Evolutionary conservation across 2,113 vertebrate genomes (phyloP).

Genomic region (Oceanites oceanicus): DNA sequence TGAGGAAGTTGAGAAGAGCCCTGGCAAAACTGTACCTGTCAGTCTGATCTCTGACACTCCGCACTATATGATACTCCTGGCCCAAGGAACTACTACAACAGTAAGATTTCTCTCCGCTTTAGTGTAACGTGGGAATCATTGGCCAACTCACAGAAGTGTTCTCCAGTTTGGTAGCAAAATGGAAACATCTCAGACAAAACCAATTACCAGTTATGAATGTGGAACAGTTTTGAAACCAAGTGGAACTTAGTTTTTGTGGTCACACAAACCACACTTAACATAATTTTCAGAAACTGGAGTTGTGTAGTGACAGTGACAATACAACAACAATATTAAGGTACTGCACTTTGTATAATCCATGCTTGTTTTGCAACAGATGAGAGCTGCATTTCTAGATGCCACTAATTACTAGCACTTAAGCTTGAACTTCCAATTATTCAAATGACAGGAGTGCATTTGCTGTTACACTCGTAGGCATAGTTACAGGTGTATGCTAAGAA

Average conservation of each 20-base stretch:
- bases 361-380: not conserved
- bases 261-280: accelerated
- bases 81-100: not conserved
- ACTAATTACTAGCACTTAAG: not conserved
- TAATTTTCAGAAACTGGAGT: not conserved
- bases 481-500: not conserved
- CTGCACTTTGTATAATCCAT: not conserved
- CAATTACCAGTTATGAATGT: not conserved
- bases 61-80: not conserved
- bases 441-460: not conserved
- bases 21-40: not conserved
- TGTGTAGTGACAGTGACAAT: not conserved
- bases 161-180: not conserved
- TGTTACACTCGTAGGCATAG: not conserved
- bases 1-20: not conserved
- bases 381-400: not conserved
- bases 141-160: not conserved
- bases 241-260: not conserved
- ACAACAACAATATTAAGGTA: not conserved
- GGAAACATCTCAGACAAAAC: not conserved
- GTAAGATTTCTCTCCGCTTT: not conserved
- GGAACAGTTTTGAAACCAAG: not conserved
- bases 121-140: not conserved
- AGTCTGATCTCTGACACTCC: not conserved
- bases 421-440: not conserved